Evolutionary conservation across 2,888 invertebrate species (phyloP), one percentile per base, ranked within the genome.

Genomic region (Choristoneura rosaceana): DNA sequence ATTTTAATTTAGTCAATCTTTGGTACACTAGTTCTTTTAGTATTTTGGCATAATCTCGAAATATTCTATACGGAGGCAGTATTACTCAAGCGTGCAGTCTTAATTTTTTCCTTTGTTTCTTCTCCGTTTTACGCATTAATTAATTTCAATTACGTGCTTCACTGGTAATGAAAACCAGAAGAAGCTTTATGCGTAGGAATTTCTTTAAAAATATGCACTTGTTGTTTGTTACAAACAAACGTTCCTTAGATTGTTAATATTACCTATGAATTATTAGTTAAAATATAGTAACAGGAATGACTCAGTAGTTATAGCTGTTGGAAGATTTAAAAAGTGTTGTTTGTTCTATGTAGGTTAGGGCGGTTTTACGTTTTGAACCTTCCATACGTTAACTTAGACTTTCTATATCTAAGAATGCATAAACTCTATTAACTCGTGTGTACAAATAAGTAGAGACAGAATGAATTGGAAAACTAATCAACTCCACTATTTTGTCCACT

Each of bases 91-190:
- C 69, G 69, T 69, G 15, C 10, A 62, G 25, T 71, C 59, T 73
- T 66, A 62, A 68, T 75, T 73, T 73, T 76, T 73, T 65, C 70
- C 55, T 65, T 74, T 75, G 71, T 74, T 76, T 74, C 75, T 67
- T 55, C 64, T 78, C 75, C 78, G 76, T 75, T 78, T 73, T 76
- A 76, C 70, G 77, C 77, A 75, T 81, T 79, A 82, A 82, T 86
- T 83, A 83, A 83, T 82, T 84, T 77, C 77, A 81, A 82, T 83
- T 83, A 82, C 81, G 81, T 82, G 83, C 79, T 80, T 73, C 77
- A 70, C 74, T 71, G 76, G 74, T 82, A 82, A 81, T 81, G 75
- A 83, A 81, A 82, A 76, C 76, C 74, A 74, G 73, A 74, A 75
- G 69, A 71, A 74, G 67, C 68, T 50, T 69, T 64, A 70, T 60